These are phyloP conservation scores for Drosophila mimica DNA, from an alignment of 2,888 invertebrate species.

Conservation along the genomic window DNA sequence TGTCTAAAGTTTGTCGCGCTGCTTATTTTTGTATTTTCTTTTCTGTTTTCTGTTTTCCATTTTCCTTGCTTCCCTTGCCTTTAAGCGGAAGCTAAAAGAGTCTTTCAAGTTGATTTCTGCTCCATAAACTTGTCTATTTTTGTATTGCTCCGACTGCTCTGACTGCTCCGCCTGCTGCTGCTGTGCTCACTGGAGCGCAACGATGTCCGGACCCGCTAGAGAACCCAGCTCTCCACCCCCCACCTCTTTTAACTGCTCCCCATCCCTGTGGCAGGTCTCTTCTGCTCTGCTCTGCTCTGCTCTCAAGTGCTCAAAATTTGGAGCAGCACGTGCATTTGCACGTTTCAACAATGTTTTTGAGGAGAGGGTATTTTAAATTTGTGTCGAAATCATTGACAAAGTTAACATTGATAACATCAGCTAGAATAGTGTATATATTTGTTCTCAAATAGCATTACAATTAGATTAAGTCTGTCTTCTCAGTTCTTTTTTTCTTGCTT, in stretches of 20 bases:
- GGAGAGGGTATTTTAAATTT: not conserved
- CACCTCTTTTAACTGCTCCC: not conserved
- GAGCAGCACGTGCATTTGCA: slow-evolving; percentile 79
- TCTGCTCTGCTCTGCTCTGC: slow-evolving; percentile 7
- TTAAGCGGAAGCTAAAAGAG: slow-evolving; percentile 77
- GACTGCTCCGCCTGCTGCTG: slow-evolving; percentile 32
- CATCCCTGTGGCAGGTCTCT: slow-evolving; percentile 15
- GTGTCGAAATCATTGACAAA: not conserved
- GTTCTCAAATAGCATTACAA: not conserved
- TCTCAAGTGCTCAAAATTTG: slow-evolving; percentile 48
- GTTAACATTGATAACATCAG: not conserved
- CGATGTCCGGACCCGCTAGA: slow-evolving; percentile 24
- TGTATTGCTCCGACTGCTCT: slow-evolving; percentile 38
- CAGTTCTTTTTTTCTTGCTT: not conserved
- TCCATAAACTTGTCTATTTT: slow-evolving; percentile 79
- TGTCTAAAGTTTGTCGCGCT: slow-evolving; percentile 49
- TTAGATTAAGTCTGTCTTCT: not conserved
- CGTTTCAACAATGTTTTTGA: slow-evolving; percentile 51
- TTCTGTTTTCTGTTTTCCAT: slow-evolving; percentile 3
- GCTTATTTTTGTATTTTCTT: slow-evolving; percentile 52
- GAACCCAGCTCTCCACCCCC: slow-evolving; percentile 3
- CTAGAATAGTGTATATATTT: not conserved
- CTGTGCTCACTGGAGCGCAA: slow-evolving; percentile 64
- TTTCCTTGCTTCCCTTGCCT: slow-evolving; percentile 15
- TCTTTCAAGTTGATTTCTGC: slow-evolving; percentile 79